Evolutionary conservation across 2,113 vertebrate genomes (phyloP), one percentile per base, ranked within the genome.

Genomic region (Ageneiosus marmoratus): DNA sequence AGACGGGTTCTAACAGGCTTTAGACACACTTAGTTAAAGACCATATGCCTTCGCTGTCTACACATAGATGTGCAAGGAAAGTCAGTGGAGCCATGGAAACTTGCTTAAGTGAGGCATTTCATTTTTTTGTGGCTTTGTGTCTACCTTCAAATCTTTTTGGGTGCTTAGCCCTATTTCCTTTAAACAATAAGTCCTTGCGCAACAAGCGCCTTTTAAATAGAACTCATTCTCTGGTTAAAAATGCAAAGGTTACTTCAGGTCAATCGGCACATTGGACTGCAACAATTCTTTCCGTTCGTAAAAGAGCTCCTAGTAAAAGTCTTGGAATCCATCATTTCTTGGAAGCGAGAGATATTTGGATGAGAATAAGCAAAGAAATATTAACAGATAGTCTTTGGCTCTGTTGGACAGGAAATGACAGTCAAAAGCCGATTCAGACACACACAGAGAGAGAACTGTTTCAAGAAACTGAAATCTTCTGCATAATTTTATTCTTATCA

Each of bases 201-300:
- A 10, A 69, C 41, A 27, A 65, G 9, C 65, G 67, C 69, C n/a
- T 18, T 53, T 78, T 63, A 10, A 75, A 67, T 22, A 22, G 51
- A 69, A 48, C 58, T 82, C 9, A 34, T 67, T 79, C 63, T 83
- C 56, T 67, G 16, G 4, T 77, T 70, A 67, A 62, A 3, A 20
- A 44, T 56, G 63, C 60, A 76, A 44, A 65, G 32, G 72, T 83
- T 86, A 29, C 10, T 55, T 85, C 51, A n/a, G 50, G 80, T 77
- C 82, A 80, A 69, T 84, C 83, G 82, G 77, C 82, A 87, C 76
- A n/a, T 44, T 89, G 85, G 84, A 87, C 22, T 22, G 58, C 62
- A 13, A 18, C 8, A 70, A 50, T 88, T 81, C 84, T 85, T 89
- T 88, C 89, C 81, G 1, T 51, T 82, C 80, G 76, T 89, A 85